Evolutionary conservation across 2,888 invertebrate species (phyloP), one percentile per base, ranked within the genome.

Genomic region (Dyspetes luteomarginatus): DNA sequence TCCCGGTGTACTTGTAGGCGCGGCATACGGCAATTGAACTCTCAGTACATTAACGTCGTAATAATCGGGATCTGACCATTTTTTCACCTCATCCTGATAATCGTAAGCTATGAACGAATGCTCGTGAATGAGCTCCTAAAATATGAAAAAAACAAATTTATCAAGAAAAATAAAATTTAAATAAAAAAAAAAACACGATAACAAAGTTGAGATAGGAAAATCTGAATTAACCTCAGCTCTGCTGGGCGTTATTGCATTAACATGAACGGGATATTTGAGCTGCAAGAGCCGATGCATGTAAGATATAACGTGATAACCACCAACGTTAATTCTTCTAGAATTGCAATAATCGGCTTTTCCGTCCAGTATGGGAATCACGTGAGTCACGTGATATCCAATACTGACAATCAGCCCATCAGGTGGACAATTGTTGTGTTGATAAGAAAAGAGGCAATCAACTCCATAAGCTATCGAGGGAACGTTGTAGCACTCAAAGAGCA

Each of bases 231-330:
- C 94, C 93, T 98, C 98, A 45, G 96, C 96, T 81, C 98, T 94
- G 76, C 96, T 97, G 84, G 97, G 94, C 0, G 97, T 97, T 81
- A 98, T 96, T 0, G 97, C 96, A 89, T 96, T 96, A 0, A 97
- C 94, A 92, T 98, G 98, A 0, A 96, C 97, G 0, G 98, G 98
- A 92, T 98, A 98, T 91, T 98, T 98, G 45, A 98, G 93, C 92
- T 98, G 98, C 45, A 98, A 93, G 60, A 98, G 93, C 80, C 97
- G 94, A 91, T 97, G 97, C 90, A 98, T 93, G 90, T 97, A 98
- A 45, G 94, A 94, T 78, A 96, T 95, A 85, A 98, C 95, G 92
- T 98, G 97, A 90, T 95, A 96, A 30, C 98, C 98, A 87, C 97
- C 97, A 78, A 97, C 93, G 92, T 98, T 98, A 60, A 98, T 95